These are phyloP conservation scores for Hylomyscus alleni DNA, from an alignment of 2,797 vertebrate genomes.

Conservation along the genomic window DNA sequence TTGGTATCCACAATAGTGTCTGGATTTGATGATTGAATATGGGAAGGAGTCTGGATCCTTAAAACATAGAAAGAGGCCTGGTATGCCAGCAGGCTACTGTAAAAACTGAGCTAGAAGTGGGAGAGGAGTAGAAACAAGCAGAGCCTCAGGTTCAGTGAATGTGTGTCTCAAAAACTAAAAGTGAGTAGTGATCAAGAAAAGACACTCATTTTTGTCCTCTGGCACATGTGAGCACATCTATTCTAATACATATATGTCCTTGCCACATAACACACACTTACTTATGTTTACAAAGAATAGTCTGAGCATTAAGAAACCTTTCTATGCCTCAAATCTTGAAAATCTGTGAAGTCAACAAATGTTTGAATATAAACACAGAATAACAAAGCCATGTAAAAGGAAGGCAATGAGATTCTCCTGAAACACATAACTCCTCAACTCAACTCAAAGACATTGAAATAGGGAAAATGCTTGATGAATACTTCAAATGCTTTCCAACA, in stretches of 20 bases:
- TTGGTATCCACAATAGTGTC: too few relatives aligned
- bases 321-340: neutral
- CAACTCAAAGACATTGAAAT: neutral
- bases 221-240: neutral
- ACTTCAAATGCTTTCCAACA: neutral
- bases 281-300: neutral
- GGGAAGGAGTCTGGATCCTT: neutral
- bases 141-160: neutral
- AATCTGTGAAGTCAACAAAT: neutral
- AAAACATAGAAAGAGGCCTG: neutral
- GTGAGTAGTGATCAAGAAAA: neutral
- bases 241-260: neutral
- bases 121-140: too few relatives aligned
- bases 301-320: neutral
- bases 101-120: too few relatives aligned
- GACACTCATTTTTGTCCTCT: neutral
- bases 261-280: neutral
- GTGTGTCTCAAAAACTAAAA: neutral
- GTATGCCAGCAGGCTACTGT: neutral
- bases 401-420: neutral
- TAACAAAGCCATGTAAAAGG: neutral
- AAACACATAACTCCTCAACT: neutral
- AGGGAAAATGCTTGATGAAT: too few relatives aligned
- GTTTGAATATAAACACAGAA: neutral
- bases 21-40: too few relatives aligned